Percentiles rank a stretch among this genome's conserved stretches.
Evolutionary conservation across 2,113 vertebrate species (phyloP).

Genomic region (Numida meleagris): DNA sequence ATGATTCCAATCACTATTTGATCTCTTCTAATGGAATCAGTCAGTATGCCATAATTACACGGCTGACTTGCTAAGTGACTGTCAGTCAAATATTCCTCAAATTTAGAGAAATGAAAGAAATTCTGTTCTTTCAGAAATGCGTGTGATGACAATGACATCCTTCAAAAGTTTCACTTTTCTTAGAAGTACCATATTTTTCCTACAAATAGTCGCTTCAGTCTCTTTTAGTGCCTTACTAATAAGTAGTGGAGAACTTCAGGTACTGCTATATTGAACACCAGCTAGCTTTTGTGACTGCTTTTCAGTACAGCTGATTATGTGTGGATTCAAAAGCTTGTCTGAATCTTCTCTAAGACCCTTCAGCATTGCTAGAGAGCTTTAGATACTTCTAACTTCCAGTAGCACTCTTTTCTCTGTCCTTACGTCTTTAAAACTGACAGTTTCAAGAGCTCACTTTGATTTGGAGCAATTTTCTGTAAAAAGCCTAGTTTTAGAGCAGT

Average conservation of each 20-base stretch:
- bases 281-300: background rate
- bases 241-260: background rate
- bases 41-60: conserved; percentile 28
- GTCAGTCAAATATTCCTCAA: conserved; percentile 25
- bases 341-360: background rate
- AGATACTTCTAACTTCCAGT: background rate
- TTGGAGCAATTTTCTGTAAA: background rate
- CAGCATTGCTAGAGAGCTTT: background rate
- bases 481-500: background rate
- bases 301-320: background rate
- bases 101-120: conserved; percentile 29
- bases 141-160: background rate
- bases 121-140: background rate
- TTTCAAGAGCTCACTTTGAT: background rate
- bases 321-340: background rate
- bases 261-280: background rate
- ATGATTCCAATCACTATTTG: conserved; percentile 43
- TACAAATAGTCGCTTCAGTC: background rate
- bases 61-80: conserved; percentile 18
- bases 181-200: background rate
- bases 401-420: background rate
- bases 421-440: background rate
- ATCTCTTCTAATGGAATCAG: conserved; percentile 48
- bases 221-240: background rate
- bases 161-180: conserved; percentile 17